Base-by-base conservation (phyloP, 2,888 invertebrate genomes). In the Pseudeuparius sepicola region DNA sequence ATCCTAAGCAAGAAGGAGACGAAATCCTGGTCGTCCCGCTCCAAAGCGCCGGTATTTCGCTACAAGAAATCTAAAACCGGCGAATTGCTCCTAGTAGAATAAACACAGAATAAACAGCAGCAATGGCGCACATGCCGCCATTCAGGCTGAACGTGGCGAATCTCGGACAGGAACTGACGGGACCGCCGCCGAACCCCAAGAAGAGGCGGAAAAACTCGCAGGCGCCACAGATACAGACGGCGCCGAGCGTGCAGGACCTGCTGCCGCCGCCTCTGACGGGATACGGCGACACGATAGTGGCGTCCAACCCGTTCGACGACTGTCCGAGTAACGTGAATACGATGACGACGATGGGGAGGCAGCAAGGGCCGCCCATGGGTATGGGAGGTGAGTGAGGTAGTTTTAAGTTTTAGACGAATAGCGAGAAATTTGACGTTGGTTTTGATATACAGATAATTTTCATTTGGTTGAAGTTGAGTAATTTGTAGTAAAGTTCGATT, bases 241-340 rank as follows among this genome's bases (percentile, higher is more conserved):
- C 78, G 36, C 81, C 78, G 39, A 77, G 74, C 54, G 82, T 78
- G 52, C 80, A 86, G 29, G 65, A 89, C 43, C 71, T 88, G 49
- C 85, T 89, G 28, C 89, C 89, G 26, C 89, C 89, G 14, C 76
- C 79, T 2, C 68, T 88, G 53, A 80, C 85, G 27, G 88, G 88
- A 47, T 90, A 86, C 63, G 90, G 90, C 20, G 92, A 92, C 57
- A 92, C 90, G 39, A 88, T 93, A 56, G 81, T 90, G 41, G 92
- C 92, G 37, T 89, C 88, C 43, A 93, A 93, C 65, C 92, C 92
- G 23, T 93, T 93, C 61, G 92, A 93, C 64, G 92, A 93, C 59
- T 84, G 85, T 34, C 86, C 85, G 30, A 74, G 55, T 47, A 55
- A 53, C 27, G 56, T 63, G 31, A 60, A 56, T 44, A 52, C 54